Conservation (phyloP, 2,113 vertebrate genomes). For the Otolemur garnettii region DNA sequence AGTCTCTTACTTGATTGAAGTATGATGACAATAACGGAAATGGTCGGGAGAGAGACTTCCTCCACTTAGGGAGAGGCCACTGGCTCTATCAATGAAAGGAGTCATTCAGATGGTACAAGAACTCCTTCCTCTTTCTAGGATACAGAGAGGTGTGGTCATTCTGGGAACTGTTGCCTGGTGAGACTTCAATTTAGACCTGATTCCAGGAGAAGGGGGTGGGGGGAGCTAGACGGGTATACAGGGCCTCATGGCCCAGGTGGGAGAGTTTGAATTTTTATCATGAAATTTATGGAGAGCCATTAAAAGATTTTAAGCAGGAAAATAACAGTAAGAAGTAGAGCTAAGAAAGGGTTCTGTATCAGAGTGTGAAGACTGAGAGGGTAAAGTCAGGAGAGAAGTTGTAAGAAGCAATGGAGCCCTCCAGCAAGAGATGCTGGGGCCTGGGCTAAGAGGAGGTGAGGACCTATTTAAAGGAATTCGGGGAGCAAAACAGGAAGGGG, state of each 20-base stretch:
- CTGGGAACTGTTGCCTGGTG: background rate
- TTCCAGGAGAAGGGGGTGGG: background rate
- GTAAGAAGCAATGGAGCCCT: background rate
- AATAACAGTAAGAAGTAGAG: background rate
- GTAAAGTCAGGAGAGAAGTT: background rate
- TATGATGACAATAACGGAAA: background rate
- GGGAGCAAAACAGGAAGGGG: background rate
- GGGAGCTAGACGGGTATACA: background rate
- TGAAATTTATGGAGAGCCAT: background rate
- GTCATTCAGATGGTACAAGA: background rate
- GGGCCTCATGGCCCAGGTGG: background rate
- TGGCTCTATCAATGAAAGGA: background rate
- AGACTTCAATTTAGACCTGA: background rate
- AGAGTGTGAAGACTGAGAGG: background rate
- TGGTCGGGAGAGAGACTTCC: background rate
- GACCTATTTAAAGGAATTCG: background rate
- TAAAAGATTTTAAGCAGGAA: background rate
- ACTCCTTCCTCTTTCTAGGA: background rate
- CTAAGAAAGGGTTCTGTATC: background rate
- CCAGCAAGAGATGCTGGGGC: background rate
- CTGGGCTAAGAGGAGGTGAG: background rate
- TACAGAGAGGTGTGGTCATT: background rate
- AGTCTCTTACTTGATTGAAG: background rate
- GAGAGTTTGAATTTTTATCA: slow-evolving; percentile 12
- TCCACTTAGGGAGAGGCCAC: background rate